Percentiles rank a stretch among this genome's conserved stretches.
phyloP scores from a whole-genome alignment of 2,113 vertebrate species.

The Nannospalax galili region DNA sequence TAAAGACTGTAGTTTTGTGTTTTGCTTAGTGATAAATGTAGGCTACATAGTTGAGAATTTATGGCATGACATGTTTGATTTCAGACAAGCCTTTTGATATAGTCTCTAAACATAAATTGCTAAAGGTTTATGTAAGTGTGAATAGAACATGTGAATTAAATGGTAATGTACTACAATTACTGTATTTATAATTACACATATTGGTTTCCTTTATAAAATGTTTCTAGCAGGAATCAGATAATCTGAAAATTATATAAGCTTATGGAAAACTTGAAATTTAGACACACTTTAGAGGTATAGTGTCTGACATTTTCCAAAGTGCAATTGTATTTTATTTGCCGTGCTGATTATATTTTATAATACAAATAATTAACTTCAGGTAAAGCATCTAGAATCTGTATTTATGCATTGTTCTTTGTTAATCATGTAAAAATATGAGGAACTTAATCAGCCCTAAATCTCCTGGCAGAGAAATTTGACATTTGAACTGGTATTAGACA shows the following conservation, averaged over 20 bases:
- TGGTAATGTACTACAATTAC: not conserved
- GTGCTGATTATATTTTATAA: conserved; percentile 46
- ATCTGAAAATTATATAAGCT: conserved; percentile 47
- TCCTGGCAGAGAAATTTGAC: not conserved
- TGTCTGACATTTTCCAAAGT: conserved; percentile 29
- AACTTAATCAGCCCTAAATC: not conserved
- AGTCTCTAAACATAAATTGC: conserved; percentile 30
- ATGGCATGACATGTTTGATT: conserved; percentile 46
- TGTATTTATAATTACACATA: conserved; percentile 32
- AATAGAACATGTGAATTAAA: conserved; percentile 38
- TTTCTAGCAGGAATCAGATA: too few species aligned
- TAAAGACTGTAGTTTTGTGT: conserved; percentile 45
- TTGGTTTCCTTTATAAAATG: conserved; percentile 29
- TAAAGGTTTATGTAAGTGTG: conserved; percentile 46
- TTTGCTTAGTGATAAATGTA: conserved; percentile 42
- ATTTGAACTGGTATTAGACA: not conserved
- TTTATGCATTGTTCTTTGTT: conserved; percentile 22
- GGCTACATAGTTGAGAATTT: conserved; percentile 46
- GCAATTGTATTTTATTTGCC: too few species aligned
- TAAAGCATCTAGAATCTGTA: conserved; percentile 30
- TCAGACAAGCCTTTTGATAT: conserved; percentile 41
- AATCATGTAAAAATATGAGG: conserved; percentile 35
- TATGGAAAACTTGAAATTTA: conserved; percentile 32
- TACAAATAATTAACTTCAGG: conserved; percentile 42
- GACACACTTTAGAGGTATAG: conserved; percentile 33